Percentiles rank a stretch among this genome's conserved stretches.
Conservation (phyloP, 2,113 vertebrate genomes). For the Nannospalax galili region DNA sequence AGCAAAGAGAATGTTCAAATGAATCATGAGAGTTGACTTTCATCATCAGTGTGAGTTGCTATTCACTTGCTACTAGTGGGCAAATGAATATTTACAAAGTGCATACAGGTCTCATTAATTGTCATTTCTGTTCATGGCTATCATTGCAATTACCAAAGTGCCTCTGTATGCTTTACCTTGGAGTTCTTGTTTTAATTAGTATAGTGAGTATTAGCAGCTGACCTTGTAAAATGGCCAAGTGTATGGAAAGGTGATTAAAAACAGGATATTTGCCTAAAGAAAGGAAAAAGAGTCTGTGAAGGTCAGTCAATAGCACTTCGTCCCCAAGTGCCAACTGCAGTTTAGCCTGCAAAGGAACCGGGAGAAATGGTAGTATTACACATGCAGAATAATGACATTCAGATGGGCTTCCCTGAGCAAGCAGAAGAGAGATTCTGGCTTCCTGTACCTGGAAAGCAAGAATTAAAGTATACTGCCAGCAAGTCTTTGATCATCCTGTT, state of each 20-base stretch:
- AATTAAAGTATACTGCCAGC: constrained; percentile 77
- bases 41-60: constrained; percentile 21
- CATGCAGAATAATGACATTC: constrained; percentile 66
- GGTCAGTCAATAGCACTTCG: constrained; percentile 70
- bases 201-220: constrained; percentile 66
- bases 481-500: constrained; percentile 59
- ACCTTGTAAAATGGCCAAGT: constrained; percentile 71
- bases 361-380: constrained; percentile 35
- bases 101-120: constrained; percentile 76
- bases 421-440: background rate
- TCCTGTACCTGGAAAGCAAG: constrained; percentile 42
- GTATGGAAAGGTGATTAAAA: constrained; percentile 66
- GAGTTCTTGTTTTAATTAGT: constrained; percentile 73
- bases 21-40: background rate
- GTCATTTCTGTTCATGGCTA: constrained; percentile 72
- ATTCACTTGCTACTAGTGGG: constrained; percentile 53
- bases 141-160: constrained; percentile 64
- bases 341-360: constrained; percentile 49
- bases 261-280: background rate
- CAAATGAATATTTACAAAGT: constrained; percentile 73
- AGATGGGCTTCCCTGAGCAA: constrained; percentile 73
- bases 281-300: constrained; percentile 2
- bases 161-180: constrained; percentile 48
- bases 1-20: background rate
- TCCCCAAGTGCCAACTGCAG: constrained; percentile 39